phyloP scores from a whole-genome alignment of 2,113 vertebrate species.

The Urocolius indicus region DNA sequence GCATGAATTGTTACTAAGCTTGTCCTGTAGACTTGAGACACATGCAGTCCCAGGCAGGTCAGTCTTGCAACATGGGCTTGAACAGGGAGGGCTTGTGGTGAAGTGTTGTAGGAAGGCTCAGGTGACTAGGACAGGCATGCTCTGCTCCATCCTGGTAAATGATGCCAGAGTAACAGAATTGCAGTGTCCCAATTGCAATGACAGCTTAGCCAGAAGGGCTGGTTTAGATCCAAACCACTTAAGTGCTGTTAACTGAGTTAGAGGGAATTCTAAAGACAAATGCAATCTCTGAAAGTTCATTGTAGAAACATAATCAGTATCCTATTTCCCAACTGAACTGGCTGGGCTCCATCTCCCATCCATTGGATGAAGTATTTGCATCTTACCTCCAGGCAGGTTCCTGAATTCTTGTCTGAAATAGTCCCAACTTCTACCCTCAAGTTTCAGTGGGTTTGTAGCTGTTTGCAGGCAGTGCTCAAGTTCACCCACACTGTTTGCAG shows the following conservation, averaged over 20 bases:
- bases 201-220: slow-evolving; percentile 1
- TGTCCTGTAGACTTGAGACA: background rate
- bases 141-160: background rate
- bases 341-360: background rate
- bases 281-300: background rate
- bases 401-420: background rate
- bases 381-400: background rate
- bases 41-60: background rate
- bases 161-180: background rate
- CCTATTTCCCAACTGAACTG: background rate
- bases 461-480: background rate
- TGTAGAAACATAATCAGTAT: background rate
- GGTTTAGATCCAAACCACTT: background rate
- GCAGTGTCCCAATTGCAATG: background rate
- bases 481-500: background rate
- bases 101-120: background rate
- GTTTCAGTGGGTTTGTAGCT: background rate
- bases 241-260: background rate
- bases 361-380: background rate
- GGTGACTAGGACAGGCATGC: background rate
- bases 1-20: background rate
- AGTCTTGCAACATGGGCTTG: background rate
- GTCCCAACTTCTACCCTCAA: background rate
- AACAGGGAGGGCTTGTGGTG: background rate
- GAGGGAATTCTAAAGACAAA: background rate